phyloP scores from a whole-genome alignment of 2,888 invertebrate genomes.

The Mamestra brassicae region DNA sequence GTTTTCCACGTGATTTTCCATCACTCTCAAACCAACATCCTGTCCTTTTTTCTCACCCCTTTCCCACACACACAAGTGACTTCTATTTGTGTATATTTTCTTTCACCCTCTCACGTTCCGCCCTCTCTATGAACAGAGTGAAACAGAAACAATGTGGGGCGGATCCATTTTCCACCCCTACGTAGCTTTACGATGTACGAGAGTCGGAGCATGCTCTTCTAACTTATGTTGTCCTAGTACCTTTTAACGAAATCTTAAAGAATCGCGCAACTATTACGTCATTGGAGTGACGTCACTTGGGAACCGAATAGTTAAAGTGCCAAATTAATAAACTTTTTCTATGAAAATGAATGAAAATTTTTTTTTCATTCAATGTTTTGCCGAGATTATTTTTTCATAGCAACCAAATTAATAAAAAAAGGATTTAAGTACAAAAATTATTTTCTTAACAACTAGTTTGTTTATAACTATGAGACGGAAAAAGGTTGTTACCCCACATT shows the following conservation, averaged over 20 bases:
- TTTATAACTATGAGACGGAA: neutral
- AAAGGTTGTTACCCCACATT: neutral
- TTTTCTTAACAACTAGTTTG: too few species aligned
- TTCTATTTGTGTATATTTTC: neutral
- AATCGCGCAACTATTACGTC: conserved; percentile 35
- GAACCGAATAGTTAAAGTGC: neutral
- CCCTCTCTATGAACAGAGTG: conserved; percentile 5
- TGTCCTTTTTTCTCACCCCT: neutral
- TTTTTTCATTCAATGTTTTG: neutral
- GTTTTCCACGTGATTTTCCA: neutral
- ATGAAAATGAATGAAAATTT: neutral
- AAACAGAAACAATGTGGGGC: conserved; percentile 6
- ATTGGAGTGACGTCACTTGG: conserved; percentile 38
- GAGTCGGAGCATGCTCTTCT: neutral
- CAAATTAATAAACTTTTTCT: neutral
- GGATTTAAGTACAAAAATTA: too few species aligned
- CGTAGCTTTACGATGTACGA: neutral
- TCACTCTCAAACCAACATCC: neutral
- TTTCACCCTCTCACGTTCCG: neutral
- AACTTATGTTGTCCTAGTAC: conserved; percentile 28
- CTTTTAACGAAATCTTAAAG: conserved; percentile 33
- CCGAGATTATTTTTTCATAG: neutral
- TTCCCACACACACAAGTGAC: neutral
- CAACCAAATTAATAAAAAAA: too few species aligned
- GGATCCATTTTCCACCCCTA: conserved; percentile 15